Evolutionary conservation across 2,113 vertebrate species (phyloP).

Genomic region (Myotis lucifugus): DNA sequence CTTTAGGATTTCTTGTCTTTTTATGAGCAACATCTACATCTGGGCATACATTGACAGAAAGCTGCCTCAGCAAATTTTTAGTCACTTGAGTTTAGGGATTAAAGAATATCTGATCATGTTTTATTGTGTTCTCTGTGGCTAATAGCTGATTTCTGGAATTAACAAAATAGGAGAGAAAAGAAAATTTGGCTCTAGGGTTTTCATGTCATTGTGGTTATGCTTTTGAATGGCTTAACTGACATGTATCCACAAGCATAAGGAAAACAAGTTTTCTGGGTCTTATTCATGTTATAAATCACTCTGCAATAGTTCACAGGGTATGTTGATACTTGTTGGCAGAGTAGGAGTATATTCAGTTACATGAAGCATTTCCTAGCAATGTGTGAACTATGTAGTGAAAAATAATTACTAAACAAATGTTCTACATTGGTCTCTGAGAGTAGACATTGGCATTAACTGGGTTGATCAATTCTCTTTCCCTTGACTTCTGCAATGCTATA

Average conservation of each 20-base stretch:
- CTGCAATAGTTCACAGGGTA: not conserved
- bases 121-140: conserved; percentile 68
- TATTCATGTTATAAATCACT: conserved; percentile 59
- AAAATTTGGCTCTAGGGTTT: not conserved
- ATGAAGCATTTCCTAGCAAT: conserved; percentile 64
- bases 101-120: conserved; percentile 65
- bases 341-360: conserved; percentile 62
- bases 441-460: not conserved
- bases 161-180: conserved; percentile 47
- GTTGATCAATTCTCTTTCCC: not conserved
- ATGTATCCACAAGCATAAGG: not conserved
- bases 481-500: not conserved
- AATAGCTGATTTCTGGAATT: conserved; percentile 66
- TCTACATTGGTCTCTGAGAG: conserved; percentile 32
- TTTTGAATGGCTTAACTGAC: conserved; percentile 33
- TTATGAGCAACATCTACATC: conserved; percentile 64
- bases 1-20: conserved; percentile 45
- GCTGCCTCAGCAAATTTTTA: conserved; percentile 40
- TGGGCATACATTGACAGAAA: conserved; percentile 7
- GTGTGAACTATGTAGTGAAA: conserved; percentile 79
- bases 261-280: conserved; percentile 61
- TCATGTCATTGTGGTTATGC: not conserved
- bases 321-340: conserved; percentile 63
- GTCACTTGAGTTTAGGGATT: conserved; percentile 53
- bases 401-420: conserved; percentile 77